Base-by-base conservation (phyloP, 2,797 vertebrate genomes). In the Gobio occitaniae region DNA sequence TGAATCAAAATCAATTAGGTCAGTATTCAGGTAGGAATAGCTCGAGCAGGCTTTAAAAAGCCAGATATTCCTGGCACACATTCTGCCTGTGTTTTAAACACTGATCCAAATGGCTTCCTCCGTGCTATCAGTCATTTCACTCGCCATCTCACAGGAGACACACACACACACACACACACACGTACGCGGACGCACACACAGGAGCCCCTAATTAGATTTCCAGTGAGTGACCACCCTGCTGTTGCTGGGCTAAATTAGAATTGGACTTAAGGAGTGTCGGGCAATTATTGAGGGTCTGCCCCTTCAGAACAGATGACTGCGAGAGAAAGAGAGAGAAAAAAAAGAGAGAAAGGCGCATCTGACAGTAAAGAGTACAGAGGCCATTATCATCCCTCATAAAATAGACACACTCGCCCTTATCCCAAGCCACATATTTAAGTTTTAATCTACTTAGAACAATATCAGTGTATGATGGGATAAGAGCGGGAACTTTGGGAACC, bases 251-350 rank as follows among this genome's bases (percentile, higher is more conserved):
- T 90, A 93, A 94, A 94, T 92, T 92, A 90, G 89, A 94, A 93
- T 78, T 89, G 90, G 91, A 92, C 93, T 94, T 90, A 91, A 92
- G 91, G 90, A 90, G 90, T 90, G 88, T 63, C 83, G 88, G 84
- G 88, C 91, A 91, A 90, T 94, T 93, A 95, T 90, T 91, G 88
- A 90, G 86, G 87, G 89, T 84, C 70, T 78, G 81, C 78, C 84
- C 87, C 86, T 72, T 74, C 47, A 86, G 81, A 84, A 71, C 84
- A 21, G 38, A 84, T 25, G 59, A 52, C 13, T 29, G 68, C 66
- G 79, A n/a, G 2, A n/a, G 63, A 38, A 7, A 80, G 29, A 81
- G 44, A 47, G 11, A 41, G 8, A 41, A 6, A 41, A 48, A 12
- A 48, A 1, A 52, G 25, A 56, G 74, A 56, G 59, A 77, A 19